Conservation (phyloP, 2,797 vertebrate genomes). For the Pogonophryne albipinna region DNA sequence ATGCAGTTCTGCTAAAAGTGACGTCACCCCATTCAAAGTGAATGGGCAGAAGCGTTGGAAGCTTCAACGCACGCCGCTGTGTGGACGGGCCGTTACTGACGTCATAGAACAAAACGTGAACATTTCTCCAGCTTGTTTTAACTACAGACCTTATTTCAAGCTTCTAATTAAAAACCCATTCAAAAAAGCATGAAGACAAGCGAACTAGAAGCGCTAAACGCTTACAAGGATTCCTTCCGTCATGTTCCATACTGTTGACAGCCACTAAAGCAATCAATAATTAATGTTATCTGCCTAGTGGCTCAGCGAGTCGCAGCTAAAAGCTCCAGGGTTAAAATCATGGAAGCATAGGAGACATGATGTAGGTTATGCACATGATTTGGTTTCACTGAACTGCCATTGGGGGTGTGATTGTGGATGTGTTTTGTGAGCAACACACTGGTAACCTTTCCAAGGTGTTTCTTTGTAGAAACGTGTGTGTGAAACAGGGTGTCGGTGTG, state of each 20-base stretch:
- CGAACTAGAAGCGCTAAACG: too few species aligned
- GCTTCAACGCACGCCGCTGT: too few species aligned
- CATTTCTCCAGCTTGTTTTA: too few species aligned
- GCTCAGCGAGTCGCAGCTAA: slow-evolving; percentile 1
- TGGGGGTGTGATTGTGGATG: not conserved
- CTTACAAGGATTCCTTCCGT: too few species aligned
- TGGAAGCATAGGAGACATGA: not conserved
- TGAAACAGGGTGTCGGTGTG: slow-evolving; percentile 4
- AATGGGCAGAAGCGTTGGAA: too few species aligned
- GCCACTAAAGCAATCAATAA: slow-evolving; percentile 22
- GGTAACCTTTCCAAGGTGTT: not conserved
- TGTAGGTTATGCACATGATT: not conserved
- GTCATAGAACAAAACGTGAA: too few species aligned
- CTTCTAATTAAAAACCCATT: too few species aligned
- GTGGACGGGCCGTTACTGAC: too few species aligned
- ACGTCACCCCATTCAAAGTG: too few species aligned
- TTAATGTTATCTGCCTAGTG: slow-evolving; percentile 22
- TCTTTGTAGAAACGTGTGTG: not conserved
- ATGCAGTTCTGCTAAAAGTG: too few species aligned
- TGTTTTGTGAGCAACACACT: not conserved
- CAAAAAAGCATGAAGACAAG: too few species aligned
- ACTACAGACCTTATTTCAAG: too few species aligned
- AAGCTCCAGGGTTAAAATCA: slow-evolving; percentile 4
- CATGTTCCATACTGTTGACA: slow-evolving; percentile 4
- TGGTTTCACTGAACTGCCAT: not conserved